Evolutionary conservation across 2,888 invertebrate species (phyloP).

Genomic region (Erebia palarica): DNA sequence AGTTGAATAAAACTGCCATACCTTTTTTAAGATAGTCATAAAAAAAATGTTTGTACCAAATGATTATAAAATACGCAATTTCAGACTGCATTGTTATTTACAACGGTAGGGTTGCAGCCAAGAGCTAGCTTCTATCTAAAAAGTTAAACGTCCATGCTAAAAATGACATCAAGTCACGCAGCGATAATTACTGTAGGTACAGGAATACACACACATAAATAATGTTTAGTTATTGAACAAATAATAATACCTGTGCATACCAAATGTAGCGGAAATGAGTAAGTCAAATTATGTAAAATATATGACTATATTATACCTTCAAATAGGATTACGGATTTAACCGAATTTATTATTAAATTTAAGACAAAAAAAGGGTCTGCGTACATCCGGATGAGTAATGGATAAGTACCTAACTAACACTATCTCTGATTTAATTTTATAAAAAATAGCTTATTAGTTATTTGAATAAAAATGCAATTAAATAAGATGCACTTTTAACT

Average conservation of each 20-base stretch:
- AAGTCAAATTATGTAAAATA: background rate
- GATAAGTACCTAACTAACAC: background rate
- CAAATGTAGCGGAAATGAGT: conserved; percentile 13
- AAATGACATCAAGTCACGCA: background rate
- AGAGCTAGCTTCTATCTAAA: too few species aligned
- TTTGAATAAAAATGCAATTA: conserved; percentile 1
- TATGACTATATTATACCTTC: background rate
- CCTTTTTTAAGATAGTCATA: too few species aligned
- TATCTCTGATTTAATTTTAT: background rate
- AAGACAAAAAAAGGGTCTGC: conserved; percentile 8
- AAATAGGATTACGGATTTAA: background rate
- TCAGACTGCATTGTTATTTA: too few species aligned
- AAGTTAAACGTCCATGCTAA: background rate
- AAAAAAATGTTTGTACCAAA: too few species aligned
- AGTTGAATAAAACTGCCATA: too few species aligned
- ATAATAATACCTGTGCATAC: background rate
- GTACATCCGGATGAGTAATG: conserved; percentile 7
- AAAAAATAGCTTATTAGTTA: background rate
- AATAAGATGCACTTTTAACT: background rate
- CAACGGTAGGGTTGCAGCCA: too few species aligned
- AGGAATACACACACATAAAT: background rate
- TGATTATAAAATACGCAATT: too few species aligned
- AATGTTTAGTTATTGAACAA: background rate
- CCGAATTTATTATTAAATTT: background rate
- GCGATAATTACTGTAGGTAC: background rate